A percentile compares a stretch with the other conserved stretches of the same genome.
Evolutionary conservation across 53 echinoderm and acorn worm species (phyloP).

Genomic region (Holothuria leucospilota): DNA sequence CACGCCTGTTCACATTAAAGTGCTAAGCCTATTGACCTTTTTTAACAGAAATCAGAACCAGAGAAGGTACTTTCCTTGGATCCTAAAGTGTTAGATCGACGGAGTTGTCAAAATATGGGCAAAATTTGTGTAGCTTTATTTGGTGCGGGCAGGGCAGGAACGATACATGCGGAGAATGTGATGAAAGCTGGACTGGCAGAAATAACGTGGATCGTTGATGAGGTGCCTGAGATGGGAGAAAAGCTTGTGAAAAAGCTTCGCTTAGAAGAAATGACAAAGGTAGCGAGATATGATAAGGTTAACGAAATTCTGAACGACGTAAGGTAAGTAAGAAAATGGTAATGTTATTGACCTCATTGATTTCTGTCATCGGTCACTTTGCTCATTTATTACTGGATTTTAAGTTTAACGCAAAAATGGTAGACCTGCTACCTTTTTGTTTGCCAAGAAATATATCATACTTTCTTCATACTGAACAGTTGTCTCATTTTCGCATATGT

Average conservation of each 20-base stretch:
- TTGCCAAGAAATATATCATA: too few relatives aligned
- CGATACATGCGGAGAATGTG: constrained; percentile 65
- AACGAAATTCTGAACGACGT: not conserved
- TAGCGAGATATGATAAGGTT: not conserved
- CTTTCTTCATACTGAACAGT: too few relatives aligned
- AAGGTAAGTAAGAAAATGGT: not conserved
- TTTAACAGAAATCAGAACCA: too few relatives aligned
- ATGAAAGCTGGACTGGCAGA: constrained; percentile 47
- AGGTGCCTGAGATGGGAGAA: constrained; percentile 40
- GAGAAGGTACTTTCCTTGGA: too few relatives aligned
- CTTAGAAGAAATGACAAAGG: not conserved
- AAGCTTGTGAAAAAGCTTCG: constrained; percentile 21
- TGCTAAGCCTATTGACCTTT: too few relatives aligned
- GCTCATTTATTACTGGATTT: too few relatives aligned
- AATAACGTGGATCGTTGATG: constrained; percentile 76
- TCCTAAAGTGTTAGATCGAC: not conserved
- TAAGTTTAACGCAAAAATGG: too few relatives aligned
- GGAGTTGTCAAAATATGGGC: not conserved
- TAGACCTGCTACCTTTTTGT: too few relatives aligned
- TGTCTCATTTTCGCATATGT: too few relatives aligned
- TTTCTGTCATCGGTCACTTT: too few relatives aligned
- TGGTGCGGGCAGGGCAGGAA: constrained; percentile 77
- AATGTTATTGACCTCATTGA: too few relatives aligned
- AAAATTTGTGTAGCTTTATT: constrained; percentile 73
- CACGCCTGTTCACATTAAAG: too few relatives aligned